Base-by-base conservation (phyloP, 2,113 vertebrate species). In the Ptyas mucosa region DNA sequence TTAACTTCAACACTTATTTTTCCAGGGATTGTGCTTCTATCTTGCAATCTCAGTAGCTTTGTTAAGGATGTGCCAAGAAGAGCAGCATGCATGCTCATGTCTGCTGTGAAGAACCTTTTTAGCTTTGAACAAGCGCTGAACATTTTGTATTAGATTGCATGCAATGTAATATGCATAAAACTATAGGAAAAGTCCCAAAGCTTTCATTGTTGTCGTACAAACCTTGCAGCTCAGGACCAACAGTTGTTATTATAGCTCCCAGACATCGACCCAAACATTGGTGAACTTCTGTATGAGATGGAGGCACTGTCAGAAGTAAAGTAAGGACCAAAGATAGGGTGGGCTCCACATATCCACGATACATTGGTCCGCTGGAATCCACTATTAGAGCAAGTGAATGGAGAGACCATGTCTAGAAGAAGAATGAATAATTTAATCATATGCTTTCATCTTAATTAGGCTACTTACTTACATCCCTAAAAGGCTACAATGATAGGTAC, bases 351-450 rank as follows among this genome's bases (percentile, higher is more conserved):
- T 99, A 99, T 8, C 99, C 99, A 75, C 99, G 98, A 95, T 99
- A 99, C 99, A 99, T 99, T 5, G 99, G 99, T 1, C 99, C 99
- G 92, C 99, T 99, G 1, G 99, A 99, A 95, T 99, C 99, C 96
- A 99, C 99, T 91, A 99, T 99, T 91, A 99, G 97, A 81, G 99
- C 99, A 96, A 99, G 98, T 0, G 99, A 99, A 96, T 99, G 99
- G 90, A 99, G 98, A 91, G 99, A 98, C 99, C 99, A 99, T 0
- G 99, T 99, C 99, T 99, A 97, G 1, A 96, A 95, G 21, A 89
- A 92, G 12, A 92, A 93, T 52, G 12, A 90, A 53, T 64, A 64
- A 24, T 58, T 90, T 57, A 54, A 52, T 75, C 34, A 55, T 46
- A 64, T 87, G 64, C 21, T 53, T 85, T 85, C 54, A n/a, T 29